Evolutionary conservation across 2,797 vertebrate genomes (phyloP), one percentile per base, ranked within the genome.

Genomic region (Sebastes flavidus): DNA sequence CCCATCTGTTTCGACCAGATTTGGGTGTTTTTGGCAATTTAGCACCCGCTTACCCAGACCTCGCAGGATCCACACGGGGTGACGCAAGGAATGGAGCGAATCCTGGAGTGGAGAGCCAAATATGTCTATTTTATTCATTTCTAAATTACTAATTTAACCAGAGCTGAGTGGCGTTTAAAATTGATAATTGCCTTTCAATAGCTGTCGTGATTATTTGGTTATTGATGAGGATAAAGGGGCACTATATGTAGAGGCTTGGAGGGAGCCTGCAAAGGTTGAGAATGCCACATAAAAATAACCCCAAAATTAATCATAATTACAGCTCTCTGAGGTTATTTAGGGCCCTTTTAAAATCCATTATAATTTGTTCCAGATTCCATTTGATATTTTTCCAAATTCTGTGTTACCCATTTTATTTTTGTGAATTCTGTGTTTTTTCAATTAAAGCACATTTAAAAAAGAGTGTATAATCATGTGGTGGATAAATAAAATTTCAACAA

Each of bases 71-170:
- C 46, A 46, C 60, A 24, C 69, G 67, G 72, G 58, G 25, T 32
- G 25, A 68, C 3, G 2, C 6, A 9, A n/a, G 32, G 46, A 32
- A 62, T 55, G 8, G 56, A 69, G 62, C 25, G 1, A 56, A 42
- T 30, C 38, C 60, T 68, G n/a, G 62, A 74, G 65, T 16, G 22
- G 61, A 42, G 38, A 42, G 38, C 1, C 38, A 42, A 76, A 84
- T 83, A 78, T 80, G 61, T 80, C 67, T 83, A n/a, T 89, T 87
- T 87, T 75, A 85, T 94, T 87, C 81, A 78, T 90, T 90, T 91
- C 74, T 75, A 84, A 92, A 93, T 93, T 58, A 92, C 84, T 92
- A 46, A 90, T 94, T 93, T 90, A 86, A 72, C 80, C 32, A 38
- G 70, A 82, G 77, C 84, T 59, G 77, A 82, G 82, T 75, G 55